Base-by-base conservation (phyloP, 2,888 invertebrate genomes). In the Dicyrtoma fusca region DNA sequence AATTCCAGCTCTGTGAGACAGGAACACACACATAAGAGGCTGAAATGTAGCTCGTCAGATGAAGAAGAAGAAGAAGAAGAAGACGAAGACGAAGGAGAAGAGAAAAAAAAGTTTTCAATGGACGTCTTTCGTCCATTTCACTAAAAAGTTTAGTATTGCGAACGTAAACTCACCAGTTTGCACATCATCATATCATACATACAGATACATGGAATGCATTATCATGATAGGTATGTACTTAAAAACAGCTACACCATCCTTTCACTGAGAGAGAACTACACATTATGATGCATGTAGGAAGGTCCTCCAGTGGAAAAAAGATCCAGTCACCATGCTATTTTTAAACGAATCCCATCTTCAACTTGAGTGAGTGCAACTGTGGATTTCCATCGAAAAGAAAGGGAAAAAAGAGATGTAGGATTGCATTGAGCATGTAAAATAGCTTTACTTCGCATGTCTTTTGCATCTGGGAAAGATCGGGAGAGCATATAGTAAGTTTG, bases 21-120 rank as follows among this genome's bases (percentile, higher is more conserved):
- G n/a, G 17, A n/a, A 17, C 49, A 49, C 49, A 49, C 49, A 49
- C 49, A n/a, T 49, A n/a, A 49, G 17, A 11, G 11, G 49, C 42
- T 34, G 61, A 61, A 61, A 61, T 42, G 61, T 61, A 19, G 25
- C 57, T 61, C 42, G 34, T 61, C 44, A 61, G 42, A 34, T 11
- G n/a, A 11, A 61, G 42, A 61, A 47, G 63, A 42, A 49, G 44
- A 42, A 42, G 26, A 63, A 61, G 42, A 61, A 47, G 63, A 42
- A 49, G 44, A 42, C 8, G 26, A 63, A 61, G 42, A 34, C 17
- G n/a, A 11, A 61, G 42, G 42, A 47, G 63, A 42, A 49, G 44
- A 42, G n/a, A n/a, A 42, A 19, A 63, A 63, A 63, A 63, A 63
- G 21, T 63, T 63, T 63, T 63, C 63, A 63, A 63, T 63, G 63